Evolutionary conservation across 2,888 invertebrate genomes (phyloP), one percentile per base, ranked within the genome.

Genomic region (Notodonta ziczac): DNA sequence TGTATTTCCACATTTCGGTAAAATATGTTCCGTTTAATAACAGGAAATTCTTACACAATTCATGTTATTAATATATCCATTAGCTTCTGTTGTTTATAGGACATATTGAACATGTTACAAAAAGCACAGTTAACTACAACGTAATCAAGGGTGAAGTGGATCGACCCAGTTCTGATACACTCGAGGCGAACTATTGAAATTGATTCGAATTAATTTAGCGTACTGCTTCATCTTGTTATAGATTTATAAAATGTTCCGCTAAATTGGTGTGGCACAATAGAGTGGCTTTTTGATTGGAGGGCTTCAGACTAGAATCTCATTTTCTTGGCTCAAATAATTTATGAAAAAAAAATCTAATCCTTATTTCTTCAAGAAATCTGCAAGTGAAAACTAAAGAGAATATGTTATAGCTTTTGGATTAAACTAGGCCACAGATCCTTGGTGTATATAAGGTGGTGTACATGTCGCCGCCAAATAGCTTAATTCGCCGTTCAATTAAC

Each of bases 161-260:
- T 54, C 61, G 76, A 68, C 75, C 77, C 65, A 73, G 62, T 77
- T 78, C 52, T 60, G 39, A 59, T 63, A 70, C 60, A 70, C 67
- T 75, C 64, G 60, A 69, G 57, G 53, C 64, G 61, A 62, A 72
- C 65, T 70, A 55, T 52, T 5, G 51, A 63, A 55, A 66, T 64
- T 62, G 61, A 66, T 60, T 59, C 16, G n/a, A n/a, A 52, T 58
- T 66, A 59, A 64, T 69, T 69, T 64, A 61, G 54, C n/a, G 39
- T 3, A 5, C 39, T 57, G 46, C 62, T 32, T n/a, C 57, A 35
- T 46, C 46, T 57, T 57, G 44, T 32, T 40, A 40, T 42, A 44
- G 57, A 57, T 46, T 16, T 55, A 50, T 61, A 12, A 53, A 46
- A 14, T 6, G n/a, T 54, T 39, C 54, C 2, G 39, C 14, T 54